Conservation (phyloP, 2,113 vertebrate species). For the Rana temporaria region DNA sequence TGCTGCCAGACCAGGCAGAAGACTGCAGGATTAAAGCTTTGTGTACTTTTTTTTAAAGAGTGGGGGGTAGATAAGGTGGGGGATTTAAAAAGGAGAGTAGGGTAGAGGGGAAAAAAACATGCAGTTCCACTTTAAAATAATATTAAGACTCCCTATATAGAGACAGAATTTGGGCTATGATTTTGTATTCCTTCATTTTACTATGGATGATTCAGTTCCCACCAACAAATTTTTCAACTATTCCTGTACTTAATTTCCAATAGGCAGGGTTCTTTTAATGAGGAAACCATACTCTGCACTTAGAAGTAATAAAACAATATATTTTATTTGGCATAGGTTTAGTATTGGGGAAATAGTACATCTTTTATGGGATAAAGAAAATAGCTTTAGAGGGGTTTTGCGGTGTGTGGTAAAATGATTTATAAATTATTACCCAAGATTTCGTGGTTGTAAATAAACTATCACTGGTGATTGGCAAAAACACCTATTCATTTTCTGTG, state of each 20-base stretch:
- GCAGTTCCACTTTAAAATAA: too few relatives aligned
- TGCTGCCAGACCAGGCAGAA: too few relatives aligned
- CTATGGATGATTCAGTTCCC: too few relatives aligned
- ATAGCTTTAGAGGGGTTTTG: conserved; percentile 39
- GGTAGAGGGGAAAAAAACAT: too few relatives aligned
- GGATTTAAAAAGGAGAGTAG: too few relatives aligned
- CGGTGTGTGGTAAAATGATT: conserved; percentile 45
- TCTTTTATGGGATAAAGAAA: conserved; percentile 30
- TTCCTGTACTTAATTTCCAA: not conserved
- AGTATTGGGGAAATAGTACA: conserved; percentile 35
- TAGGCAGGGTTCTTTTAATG: not conserved
- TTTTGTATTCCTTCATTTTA: too few relatives aligned
- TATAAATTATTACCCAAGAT: conserved; percentile 34
- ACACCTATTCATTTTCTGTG: conserved; percentile 32
- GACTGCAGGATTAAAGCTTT: too few relatives aligned
- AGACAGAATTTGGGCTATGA: too few relatives aligned
- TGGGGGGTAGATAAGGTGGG: too few relatives aligned
- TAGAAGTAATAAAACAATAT: conserved; percentile 2
- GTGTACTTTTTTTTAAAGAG: too few relatives aligned
- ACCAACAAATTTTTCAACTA: too few relatives aligned
- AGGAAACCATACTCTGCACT: conserved; percentile 12
- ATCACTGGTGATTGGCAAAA: conserved; percentile 45
- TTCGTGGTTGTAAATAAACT: conserved; percentile 52
- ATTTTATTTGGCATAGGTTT: conserved; percentile 25
- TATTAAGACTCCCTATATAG: too few relatives aligned